Evolutionary conservation across 2,797 vertebrate species (phyloP), one percentile per base, ranked within the genome.

Genomic region (Acrossocheilus fasciatus): DNA sequence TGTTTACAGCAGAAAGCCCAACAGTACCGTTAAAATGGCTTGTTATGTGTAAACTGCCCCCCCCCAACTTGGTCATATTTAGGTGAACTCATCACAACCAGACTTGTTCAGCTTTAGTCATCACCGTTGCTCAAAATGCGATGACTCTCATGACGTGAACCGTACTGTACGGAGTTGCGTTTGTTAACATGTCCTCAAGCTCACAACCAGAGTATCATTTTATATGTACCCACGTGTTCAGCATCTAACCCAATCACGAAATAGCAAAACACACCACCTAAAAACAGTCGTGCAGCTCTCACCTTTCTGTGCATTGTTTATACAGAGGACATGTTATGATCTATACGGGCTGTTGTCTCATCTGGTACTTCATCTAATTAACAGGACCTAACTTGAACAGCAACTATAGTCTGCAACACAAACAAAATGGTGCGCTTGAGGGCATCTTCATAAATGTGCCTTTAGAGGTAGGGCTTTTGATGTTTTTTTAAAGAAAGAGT

Each of bases 401-500:
- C 75, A 70, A 69, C 73, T 70, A 78, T 41, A 85, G 52, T 7
- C 26, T 34, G 41, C 72, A 69, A 57, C 45, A 30, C 15, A 26
- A 86, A 64, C 69, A 73, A 81, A 81, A 66, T 50, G 45, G 77
- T 74, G 23, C 34, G 69, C 76, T 66, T 36, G 75, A 43, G 64
- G 64, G 47, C 70, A 81, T 70, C 2, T 12, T 7, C 75, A 45
- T 74, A 8, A 86, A 87, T 36, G 76, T 36, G n/a, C 17, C 26
- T 84, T 85, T 39, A 69, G 59, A 85, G 47, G 74, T 47, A 73
- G 79, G 59, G 68, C 45, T 84, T 83, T 54, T 74, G 20, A 66
- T 20, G 74, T 73, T 82, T 87, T 90, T 90, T 90, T 88, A 89
- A 54, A 88, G 59, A 23, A 26, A 88, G 83, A 74, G 62, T 86